phyloP scores from a whole-genome alignment of 2,113 vertebrate genomes.

The Rhinoptilus africanus region DNA sequence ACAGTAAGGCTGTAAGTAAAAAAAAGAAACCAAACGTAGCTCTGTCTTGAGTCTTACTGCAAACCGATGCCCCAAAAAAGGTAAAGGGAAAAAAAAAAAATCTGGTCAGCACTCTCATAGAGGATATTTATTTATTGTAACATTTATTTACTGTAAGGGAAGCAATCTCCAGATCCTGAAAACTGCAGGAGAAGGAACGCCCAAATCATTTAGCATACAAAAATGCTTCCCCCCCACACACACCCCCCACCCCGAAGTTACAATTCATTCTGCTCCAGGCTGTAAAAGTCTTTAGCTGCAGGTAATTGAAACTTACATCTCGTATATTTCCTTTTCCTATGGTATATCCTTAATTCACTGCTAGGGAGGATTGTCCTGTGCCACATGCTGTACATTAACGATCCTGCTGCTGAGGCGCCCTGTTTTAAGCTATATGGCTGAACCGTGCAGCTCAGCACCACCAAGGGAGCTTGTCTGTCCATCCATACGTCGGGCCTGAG shows the following conservation, averaged over 20 bases:
- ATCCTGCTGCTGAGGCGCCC: neutral
- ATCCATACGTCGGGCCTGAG: fast-evolving
- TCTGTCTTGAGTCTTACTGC: neutral
- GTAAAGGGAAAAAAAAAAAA: no score
- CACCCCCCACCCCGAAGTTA: no score
- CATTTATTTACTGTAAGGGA: neutral
- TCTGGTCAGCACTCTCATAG: fast-evolving
- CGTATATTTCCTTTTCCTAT: neutral
- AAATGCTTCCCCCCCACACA: neutral
- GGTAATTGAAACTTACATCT: neutral
- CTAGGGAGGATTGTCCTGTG: fast-evolving
- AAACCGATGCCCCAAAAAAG: neutral
- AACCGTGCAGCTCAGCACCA: fast-evolving
- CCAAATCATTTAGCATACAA: neutral
- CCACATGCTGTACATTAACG: fast-evolving
- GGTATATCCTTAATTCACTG: fast-evolving
- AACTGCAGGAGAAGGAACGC: neutral
- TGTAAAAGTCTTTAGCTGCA: neutral
- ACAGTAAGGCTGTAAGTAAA: neutral
- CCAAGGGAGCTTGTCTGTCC: fast-evolving
- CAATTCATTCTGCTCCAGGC: neutral
- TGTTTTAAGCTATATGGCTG: fast-evolving
- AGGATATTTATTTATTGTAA: fast-evolving
- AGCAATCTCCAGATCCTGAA: neutral
- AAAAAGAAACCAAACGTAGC: neutral